Evolutionary conservation across 2,888 invertebrate species (phyloP).

Genomic region (Sipha maydis): DNA sequence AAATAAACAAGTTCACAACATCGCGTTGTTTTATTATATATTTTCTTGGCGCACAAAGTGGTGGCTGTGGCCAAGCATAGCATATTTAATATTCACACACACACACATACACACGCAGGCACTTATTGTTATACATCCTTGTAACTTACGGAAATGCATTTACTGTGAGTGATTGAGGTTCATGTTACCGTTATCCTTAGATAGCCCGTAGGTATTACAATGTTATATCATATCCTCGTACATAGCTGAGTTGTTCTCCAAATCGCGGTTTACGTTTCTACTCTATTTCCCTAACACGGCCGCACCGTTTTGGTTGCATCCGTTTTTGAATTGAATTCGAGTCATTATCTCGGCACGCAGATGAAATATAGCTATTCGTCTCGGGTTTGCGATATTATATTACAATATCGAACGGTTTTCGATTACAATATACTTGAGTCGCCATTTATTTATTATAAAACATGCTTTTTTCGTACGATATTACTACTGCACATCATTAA

Average conservation of each 20-base stretch:
- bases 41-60: background rate
- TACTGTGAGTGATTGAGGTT: conserved; percentile 43
- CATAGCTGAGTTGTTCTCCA: conserved; percentile 1
- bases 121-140: background rate
- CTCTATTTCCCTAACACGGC: conserved; percentile 32
- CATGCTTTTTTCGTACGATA: too few species aligned
- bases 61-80: background rate
- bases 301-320: conserved; percentile 3
- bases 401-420: background rate
- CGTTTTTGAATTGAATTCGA: conserved; percentile 44
- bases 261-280: conserved; percentile 38
- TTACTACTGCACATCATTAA: background rate
- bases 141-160: conserved; percentile 14
- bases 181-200: conserved; percentile 10
- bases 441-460: too few species aligned
- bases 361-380: background rate
- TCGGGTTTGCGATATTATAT: background rate
- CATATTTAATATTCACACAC: background rate
- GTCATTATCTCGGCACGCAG: background rate
- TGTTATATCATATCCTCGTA: conserved; percentile 10
- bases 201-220: background rate
- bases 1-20: background rate
- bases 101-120: background rate
- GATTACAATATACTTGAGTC: background rate
- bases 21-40: background rate